A percentile compares a stretch with the other conserved stretches of the same genome.
phyloP scores from a whole-genome alignment of 2,888 invertebrate species.

The Drosophila algonquin region DNA sequence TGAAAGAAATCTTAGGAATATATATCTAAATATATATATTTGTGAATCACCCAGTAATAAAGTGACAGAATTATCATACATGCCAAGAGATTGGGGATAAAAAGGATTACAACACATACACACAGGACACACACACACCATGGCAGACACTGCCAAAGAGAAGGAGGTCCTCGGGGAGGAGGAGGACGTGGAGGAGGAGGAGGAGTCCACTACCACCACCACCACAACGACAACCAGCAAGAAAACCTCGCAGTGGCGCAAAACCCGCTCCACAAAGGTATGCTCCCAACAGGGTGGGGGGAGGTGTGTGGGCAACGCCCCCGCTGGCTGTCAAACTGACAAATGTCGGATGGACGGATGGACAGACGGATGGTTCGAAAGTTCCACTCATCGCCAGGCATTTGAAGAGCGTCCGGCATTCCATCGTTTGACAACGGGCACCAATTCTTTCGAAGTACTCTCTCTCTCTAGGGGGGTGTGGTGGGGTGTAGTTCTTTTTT shows the following conservation, averaged over 20 bases:
- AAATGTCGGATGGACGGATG: slow-evolving; percentile 58
- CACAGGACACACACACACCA: slow-evolving; percentile 33
- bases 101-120: slow-evolving; percentile 45
- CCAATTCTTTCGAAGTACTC: background rate
- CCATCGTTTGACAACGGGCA: slow-evolving; percentile 1
- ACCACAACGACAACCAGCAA: slow-evolving; percentile 72
- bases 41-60: slow-evolving; percentile 38
- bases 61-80: slow-evolving; percentile 47
- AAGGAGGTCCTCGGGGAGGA: slow-evolving; percentile 60
- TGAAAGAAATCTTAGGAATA: slow-evolving; percentile 36
- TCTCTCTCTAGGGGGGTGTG: background rate
- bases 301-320: slow-evolving; percentile 45
- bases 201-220: slow-evolving; percentile 43
- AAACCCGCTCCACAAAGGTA: slow-evolving; percentile 76
- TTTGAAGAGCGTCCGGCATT: slow-evolving; percentile 4
- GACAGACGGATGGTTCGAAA: slow-evolving; percentile 67
- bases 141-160: slow-evolving; percentile 74
- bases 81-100: slow-evolving; percentile 66
- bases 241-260: slow-evolving; percentile 79
- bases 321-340: slow-evolving; percentile 67
- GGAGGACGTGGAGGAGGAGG: slow-evolving; percentile 52
- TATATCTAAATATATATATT: slow-evolving; percentile 50
- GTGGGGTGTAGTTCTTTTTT: background rate
- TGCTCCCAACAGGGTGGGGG: slow-evolving; percentile 5
- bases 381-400: slow-evolving; percentile 61